Evolutionary conservation across 2,888 invertebrate genomes (phyloP), one percentile per base, ranked within the genome.

Genomic region (Drosophila colorata): DNA sequence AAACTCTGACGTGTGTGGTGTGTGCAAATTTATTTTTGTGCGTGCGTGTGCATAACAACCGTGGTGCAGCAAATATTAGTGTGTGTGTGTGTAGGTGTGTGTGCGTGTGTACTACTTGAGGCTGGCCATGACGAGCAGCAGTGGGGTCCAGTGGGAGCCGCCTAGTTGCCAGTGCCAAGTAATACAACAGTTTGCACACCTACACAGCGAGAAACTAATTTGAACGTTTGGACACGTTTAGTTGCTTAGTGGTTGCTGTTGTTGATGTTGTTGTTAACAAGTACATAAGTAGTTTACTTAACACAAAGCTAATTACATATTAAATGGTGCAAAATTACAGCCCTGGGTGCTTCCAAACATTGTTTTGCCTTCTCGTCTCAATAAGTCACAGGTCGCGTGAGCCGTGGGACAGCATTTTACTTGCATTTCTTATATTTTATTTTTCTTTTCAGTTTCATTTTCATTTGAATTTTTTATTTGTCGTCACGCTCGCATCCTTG

Each of bases 241-340:
- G 48, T 72, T 64, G 65, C 63, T 74, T 72, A 65, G 69, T 74
- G 75, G 66, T 66, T 78, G 64, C 61, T 67, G 55, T 70, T 70
- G 46, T 65, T 67, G 52, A 69, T 44, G 31, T 73, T 71, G 33
- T 66, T 71, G 49, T 65, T 74, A 72, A 74, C 78, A 68, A 74
- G 73, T 77, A 74, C 55, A 74, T 74, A 35, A 53, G 43, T 53
- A 70, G 80, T 87, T 87, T 84, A 90, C 90, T 90, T 88, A 88
- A 88, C 88, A 88, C 90, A 89, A 88, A 88, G 76, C 88, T 88
- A 87, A 86, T 87, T 90, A 89, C 80, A 87, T 87, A 87, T 81
- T 85, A 89, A 88, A 84, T 90, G 89, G 90, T 90, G 90, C 90
- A 90, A 88, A 89, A 90, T 90, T 90, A 90, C 90, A 88, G 90